phyloP scores from a whole-genome alignment of 2,888 invertebrate genomes.

The Horisme vitalbata region DNA sequence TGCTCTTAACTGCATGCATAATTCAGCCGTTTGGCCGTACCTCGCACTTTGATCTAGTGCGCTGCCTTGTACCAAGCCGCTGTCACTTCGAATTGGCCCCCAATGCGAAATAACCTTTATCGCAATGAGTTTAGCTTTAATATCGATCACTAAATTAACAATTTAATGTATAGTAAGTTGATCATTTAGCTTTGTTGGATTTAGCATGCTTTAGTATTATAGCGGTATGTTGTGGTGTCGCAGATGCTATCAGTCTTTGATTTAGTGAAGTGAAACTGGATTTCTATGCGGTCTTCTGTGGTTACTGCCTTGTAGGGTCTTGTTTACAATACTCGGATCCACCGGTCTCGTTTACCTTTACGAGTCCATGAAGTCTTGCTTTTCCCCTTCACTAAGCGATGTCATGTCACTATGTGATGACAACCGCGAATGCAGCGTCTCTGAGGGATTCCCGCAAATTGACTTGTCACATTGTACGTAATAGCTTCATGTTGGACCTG shows the following conservation, averaged over 20 bases:
- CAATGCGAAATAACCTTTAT: neutral
- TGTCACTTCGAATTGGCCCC: slow-evolving; percentile 4
- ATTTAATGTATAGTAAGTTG: neutral
- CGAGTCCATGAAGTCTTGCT: neutral
- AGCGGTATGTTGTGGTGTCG: neutral
- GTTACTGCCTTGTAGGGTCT: slow-evolving; percentile 1
- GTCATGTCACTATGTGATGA: slow-evolving; percentile 27
- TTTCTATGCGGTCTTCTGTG: neutral
- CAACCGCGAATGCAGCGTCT: slow-evolving; percentile 35
- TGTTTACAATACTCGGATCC: slow-evolving; percentile 6
- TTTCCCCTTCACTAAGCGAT: slow-evolving; percentile 15
- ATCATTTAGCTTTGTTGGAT: neutral
- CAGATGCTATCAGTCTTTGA: neutral
- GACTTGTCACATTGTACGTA: slow-evolving; percentile 53
- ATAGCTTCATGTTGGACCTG: slow-evolving; percentile 38
- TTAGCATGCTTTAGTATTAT: neutral
- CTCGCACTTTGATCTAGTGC: slow-evolving; percentile 28
- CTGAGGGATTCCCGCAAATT: slow-evolving; percentile 45
- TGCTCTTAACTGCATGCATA: slow-evolving; percentile 34
- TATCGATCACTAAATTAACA: neutral
- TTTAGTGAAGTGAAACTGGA: neutral
- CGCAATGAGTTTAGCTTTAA: neutral
- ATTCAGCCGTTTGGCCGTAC: slow-evolving; percentile 30
- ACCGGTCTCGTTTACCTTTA: neutral
- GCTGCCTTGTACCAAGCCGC: slow-evolving; percentile 12